Evolutionary conservation across 2,888 invertebrate species (phyloP).

Genomic region (Trissolcus japonicus): DNA sequence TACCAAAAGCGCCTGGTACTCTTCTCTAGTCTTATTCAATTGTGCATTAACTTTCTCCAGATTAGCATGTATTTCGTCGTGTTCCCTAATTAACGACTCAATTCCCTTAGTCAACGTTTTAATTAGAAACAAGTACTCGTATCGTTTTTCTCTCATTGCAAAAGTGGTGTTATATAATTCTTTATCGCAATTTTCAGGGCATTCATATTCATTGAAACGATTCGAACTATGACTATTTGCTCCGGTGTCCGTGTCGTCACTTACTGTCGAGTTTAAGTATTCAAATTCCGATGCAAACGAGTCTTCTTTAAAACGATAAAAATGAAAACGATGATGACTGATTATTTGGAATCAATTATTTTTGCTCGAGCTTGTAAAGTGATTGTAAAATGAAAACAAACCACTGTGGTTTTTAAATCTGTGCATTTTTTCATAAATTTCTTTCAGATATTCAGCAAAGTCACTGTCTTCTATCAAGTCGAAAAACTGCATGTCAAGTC

Average conservation of each 20-base stretch:
- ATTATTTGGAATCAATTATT: not conserved
- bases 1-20: not conserved
- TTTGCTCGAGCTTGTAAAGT: not conserved
- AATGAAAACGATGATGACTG: not conserved
- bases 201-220: conserved; percentile 83
- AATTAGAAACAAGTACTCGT: conserved; percentile 79
- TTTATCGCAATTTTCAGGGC: conserved; percentile 84
- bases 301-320: not conserved
- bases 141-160: conserved; percentile 80
- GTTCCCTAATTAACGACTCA: conserved; percentile 80
- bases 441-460: conserved; percentile 86
- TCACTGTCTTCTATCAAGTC: conserved; percentile 83
- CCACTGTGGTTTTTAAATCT: conserved; percentile 81
- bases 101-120: conserved; percentile 79
- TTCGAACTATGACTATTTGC: conserved; percentile 82
- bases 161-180: conserved; percentile 84
- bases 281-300: not conserved
- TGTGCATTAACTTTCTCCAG: not conserved
- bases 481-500: conserved; percentile 79
- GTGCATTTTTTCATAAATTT: conserved; percentile 90
- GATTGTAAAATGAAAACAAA: not conserved
- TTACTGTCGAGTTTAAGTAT: not conserved
- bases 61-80: conserved; percentile 76
- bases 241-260: conserved; percentile 68
- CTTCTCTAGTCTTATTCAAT: not conserved